Percentiles rank a stretch among this genome's conserved stretches.
These are phyloP conservation scores for Enoplosus armatus DNA, from an alignment of 2,797 vertebrate genomes.

Conservation along the genomic window DNA sequence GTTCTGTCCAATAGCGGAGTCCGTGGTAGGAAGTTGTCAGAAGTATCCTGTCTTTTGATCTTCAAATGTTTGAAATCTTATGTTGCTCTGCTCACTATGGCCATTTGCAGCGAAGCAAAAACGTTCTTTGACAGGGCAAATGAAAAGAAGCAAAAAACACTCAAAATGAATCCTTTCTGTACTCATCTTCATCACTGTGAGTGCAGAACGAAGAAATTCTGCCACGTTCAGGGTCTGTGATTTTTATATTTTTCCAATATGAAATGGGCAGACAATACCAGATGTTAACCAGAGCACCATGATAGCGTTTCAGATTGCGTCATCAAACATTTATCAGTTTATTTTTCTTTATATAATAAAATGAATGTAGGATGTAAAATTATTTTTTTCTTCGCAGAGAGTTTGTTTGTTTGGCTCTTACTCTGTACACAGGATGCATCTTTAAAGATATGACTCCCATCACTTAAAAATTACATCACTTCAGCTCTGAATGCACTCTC, in stretches of 20 bases:
- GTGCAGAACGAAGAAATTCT: neutral
- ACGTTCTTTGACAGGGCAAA: conserved; percentile 9
- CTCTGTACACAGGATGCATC: neutral
- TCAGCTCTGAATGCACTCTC: neutral
- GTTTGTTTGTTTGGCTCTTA: neutral
- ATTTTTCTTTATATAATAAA: conserved; percentile 22
- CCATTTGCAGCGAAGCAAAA: conserved; percentile 9
- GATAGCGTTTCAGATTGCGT: conserved; percentile 48
- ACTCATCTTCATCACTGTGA: conserved; percentile 14
- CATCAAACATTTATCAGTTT: conserved; percentile 57
- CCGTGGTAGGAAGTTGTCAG: neutral
- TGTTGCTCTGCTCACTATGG: conserved; percentile 1
- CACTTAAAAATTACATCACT: neutral
- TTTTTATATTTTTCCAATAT: conserved; percentile 26
- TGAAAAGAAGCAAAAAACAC: conserved; percentile 18
- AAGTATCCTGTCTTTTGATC: conserved; percentile 34
- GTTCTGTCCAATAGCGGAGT: neutral
- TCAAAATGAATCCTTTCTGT: neutral
- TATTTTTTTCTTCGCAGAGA: conserved; percentile 14
- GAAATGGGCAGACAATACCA: conserved; percentile 25
- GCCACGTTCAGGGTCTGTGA: conserved; percentile 21
- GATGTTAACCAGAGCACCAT: conserved; percentile 28
- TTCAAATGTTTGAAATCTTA: neutral
- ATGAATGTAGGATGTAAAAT: conserved; percentile 19
- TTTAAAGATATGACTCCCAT: neutral